phyloP scores from a whole-genome alignment of 1,140 invertebrate genomes.

The Acromyrmex heyeri region DNA sequence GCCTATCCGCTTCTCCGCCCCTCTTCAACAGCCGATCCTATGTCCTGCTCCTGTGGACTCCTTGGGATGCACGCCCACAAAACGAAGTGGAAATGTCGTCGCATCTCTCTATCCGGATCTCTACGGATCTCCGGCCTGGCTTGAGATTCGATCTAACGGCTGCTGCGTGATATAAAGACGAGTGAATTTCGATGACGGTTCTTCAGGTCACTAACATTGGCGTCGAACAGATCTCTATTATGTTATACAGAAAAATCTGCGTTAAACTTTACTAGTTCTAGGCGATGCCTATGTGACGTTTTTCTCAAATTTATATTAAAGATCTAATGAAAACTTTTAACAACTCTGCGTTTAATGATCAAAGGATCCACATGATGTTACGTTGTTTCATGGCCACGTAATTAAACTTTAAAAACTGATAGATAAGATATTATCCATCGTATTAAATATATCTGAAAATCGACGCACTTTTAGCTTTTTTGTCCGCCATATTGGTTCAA shows the following conservation, averaged over 20 bases:
- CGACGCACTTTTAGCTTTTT: too few relatives aligned
- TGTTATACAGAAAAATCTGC: not conserved
- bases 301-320: not conserved
- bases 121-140: conserved; percentile 23
- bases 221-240: conserved; percentile 6
- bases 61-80: conserved; percentile 68
- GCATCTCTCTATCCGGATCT: conserved; percentile 71
- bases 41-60: conserved; percentile 55
- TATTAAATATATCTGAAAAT: too few relatives aligned
- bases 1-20: conserved; percentile 52
- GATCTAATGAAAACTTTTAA: not conserved
- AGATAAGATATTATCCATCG: too few relatives aligned
- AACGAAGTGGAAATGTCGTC: conserved; percentile 83
- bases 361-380: not conserved
- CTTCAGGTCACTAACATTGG: not conserved
- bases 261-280: not conserved
- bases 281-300: not conserved
- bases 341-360: not conserved
- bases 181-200: conserved; percentile 50
- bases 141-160: conserved; percentile 21
- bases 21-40: conserved; percentile 60
- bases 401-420: too few relatives aligned
- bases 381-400: too few relatives aligned
- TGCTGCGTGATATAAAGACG: conserved; percentile 32
- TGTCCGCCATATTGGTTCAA: too few relatives aligned